Conservation (phyloP, 2,888 invertebrate species). For the Pedicia rivosa region DNA sequence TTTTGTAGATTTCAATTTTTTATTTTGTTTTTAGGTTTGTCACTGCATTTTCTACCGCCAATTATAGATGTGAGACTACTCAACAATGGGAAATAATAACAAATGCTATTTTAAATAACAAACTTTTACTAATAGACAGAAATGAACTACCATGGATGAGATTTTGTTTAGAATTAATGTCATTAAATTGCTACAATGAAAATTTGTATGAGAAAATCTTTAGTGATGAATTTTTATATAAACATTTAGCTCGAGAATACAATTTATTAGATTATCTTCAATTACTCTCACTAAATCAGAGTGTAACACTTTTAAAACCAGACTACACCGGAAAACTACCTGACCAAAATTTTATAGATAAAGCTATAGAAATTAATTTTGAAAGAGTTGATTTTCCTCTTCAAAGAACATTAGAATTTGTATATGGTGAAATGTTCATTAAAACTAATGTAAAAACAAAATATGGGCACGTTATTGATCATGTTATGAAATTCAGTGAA, state of each 20-base stretch:
- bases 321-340: conserved; percentile 30
- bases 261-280: conserved; percentile 33
- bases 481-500: conserved; percentile 2
- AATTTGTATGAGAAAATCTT: conserved; percentile 37
- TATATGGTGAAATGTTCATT: conserved; percentile 9
- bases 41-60: conserved; percentile 38
- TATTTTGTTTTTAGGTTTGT: too few species aligned
- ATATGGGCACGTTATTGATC: conserved; percentile 11
- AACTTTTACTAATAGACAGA: conserved; percentile 26
- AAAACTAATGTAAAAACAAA: conserved; percentile 9
- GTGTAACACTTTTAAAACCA: conserved; percentile 33
- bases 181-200: conserved; percentile 40
- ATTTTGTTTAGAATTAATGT: conserved; percentile 38
- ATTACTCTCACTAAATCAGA: conserved; percentile 38
- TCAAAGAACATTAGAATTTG: conserved; percentile 5
- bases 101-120: conserved; percentile 30
- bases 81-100: conserved; percentile 34
- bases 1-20: too few species aligned
- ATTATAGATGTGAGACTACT: conserved; percentile 37
- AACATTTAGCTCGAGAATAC: conserved; percentile 26
- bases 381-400: conserved; percentile 6
- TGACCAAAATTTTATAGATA: conserved; percentile 26
- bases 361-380: conserved; percentile 19
- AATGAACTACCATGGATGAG: conserved; percentile 35
- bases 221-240: conserved; percentile 32